A percentile compares a stretch with the other conserved stretches of the same genome.
phyloP scores from a whole-genome alignment of 2,888 invertebrate genomes.

The Platycheirus rosarum region DNA sequence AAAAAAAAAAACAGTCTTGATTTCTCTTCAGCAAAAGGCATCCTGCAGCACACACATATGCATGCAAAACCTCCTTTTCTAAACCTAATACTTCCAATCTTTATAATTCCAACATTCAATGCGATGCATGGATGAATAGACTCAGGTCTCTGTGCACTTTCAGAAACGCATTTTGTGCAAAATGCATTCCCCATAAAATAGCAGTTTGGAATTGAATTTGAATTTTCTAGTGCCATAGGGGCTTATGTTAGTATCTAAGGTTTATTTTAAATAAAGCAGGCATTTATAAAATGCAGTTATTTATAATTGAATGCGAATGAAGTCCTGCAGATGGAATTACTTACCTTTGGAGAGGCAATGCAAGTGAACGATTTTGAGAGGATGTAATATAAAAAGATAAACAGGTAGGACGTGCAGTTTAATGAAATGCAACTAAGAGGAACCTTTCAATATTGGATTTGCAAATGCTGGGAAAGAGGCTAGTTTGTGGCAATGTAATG shows the following conservation, averaged over 20 bases:
- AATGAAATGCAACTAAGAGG: too few species aligned
- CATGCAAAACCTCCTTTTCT: slow-evolving; percentile 5
- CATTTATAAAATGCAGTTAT: slow-evolving; percentile 32
- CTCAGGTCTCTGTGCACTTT: slow-evolving; percentile 28
- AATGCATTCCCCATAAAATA: slow-evolving; percentile 55
- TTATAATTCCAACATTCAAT: slow-evolving; percentile 56
- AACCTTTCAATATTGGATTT: too few species aligned
- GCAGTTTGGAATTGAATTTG: slow-evolving; percentile 43
- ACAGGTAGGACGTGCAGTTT: too few species aligned
- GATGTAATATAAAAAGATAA: too few species aligned
- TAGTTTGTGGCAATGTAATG: too few species aligned
- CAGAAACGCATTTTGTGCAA: slow-evolving; percentile 44
- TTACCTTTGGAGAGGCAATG: not conserved
- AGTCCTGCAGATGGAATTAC: not conserved
- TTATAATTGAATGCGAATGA: slow-evolving; percentile 16
- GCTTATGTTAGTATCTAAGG: not conserved
- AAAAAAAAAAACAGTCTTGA: not conserved
- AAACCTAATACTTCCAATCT: slow-evolving; percentile 48
- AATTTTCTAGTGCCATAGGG: slow-evolving; percentile 1
- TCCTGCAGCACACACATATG: not conserved
- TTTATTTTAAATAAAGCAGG: slow-evolving; percentile 16
- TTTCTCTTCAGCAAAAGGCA: slow-evolving; percentile 36
- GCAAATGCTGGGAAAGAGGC: too few species aligned
- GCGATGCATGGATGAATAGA: slow-evolving; percentile 37
- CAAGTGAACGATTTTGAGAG: not conserved